Conservation (phyloP, 2,113 vertebrate genomes). For the Cyanistes caeruleus region DNA sequence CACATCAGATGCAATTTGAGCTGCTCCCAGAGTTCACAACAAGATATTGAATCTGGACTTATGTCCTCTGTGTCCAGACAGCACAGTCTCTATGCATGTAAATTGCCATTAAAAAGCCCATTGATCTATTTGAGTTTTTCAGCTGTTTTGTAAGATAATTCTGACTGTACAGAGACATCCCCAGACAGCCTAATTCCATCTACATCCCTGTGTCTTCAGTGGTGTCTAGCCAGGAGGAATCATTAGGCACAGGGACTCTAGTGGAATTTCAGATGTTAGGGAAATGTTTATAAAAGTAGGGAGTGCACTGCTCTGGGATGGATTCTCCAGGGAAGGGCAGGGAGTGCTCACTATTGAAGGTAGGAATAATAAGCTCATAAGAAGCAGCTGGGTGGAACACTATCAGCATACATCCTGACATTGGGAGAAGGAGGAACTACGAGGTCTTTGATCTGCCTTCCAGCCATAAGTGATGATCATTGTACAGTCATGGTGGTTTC, state of each 20-base stretch:
- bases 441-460: not conserved
- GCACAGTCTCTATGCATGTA: conserved; percentile 14
- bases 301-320: not conserved
- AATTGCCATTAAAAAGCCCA: conserved; percentile 33
- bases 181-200: conserved; percentile 41
- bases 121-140: conserved; percentile 1
- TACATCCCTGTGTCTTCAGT: not conserved
- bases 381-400: not conserved
- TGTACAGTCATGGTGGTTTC: not conserved
- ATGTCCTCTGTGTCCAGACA: conserved; percentile 27
- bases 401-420: not conserved
- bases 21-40: conserved; percentile 22
- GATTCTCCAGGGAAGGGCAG: not conserved
- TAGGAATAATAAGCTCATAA: not conserved
- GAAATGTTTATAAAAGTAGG: not conserved
- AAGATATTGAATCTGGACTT: conserved; percentile 17
- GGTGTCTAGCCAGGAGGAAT: not conserved
- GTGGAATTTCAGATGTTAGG: not conserved
- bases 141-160: conserved; percentile 6
- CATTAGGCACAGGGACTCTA: not conserved
- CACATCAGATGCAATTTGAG: conserved; percentile 14
- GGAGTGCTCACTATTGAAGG: not conserved
- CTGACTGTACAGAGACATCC: not conserved
- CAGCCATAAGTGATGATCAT: not conserved
- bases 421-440: not conserved